These are phyloP conservation scores for Trachythela sp. DNA, from an alignment of 64 coral and sea anemone genomes.

Conservation along the genomic window DNA sequence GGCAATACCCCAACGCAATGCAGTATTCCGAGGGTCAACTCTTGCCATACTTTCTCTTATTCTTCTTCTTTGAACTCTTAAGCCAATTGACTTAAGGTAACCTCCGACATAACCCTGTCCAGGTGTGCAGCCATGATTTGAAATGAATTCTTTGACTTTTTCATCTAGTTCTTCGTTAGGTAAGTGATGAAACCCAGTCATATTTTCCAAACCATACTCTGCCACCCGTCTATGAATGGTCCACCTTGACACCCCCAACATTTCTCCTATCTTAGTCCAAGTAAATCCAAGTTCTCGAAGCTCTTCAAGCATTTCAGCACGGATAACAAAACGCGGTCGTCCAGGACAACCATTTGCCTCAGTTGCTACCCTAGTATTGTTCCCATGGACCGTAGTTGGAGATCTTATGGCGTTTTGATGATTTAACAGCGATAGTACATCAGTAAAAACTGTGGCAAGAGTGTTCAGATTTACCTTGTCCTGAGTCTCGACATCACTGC, in stretches of 20 bases:
- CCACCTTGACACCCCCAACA: constrained; percentile 13
- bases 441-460: too few species aligned
- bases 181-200: too few species aligned
- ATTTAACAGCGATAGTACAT: not conserved
- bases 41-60: too few species aligned
- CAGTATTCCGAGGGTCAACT: too few species aligned
- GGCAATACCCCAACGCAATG: too few species aligned
- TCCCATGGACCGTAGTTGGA: not conserved
- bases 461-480: too few species aligned
- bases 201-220: too few species aligned
- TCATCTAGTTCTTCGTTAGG: not conserved
- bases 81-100: too few species aligned
- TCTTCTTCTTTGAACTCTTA: too few species aligned
- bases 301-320: constrained; percentile 16
- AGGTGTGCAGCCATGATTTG: not conserved
- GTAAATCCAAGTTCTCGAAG: not conserved
- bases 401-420: not conserved
- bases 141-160: not conserved
- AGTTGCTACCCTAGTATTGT: not conserved
- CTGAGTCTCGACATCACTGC: too few species aligned
- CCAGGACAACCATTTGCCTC: constrained; percentile 14
- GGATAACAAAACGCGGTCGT: constrained; percentile 2
- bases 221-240: too few species aligned
- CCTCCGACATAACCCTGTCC: not conserved
- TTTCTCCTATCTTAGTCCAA: not conserved